phyloP scores from a whole-genome alignment of 2,113 vertebrate genomes.

The Ceyx margarethae region DNA sequence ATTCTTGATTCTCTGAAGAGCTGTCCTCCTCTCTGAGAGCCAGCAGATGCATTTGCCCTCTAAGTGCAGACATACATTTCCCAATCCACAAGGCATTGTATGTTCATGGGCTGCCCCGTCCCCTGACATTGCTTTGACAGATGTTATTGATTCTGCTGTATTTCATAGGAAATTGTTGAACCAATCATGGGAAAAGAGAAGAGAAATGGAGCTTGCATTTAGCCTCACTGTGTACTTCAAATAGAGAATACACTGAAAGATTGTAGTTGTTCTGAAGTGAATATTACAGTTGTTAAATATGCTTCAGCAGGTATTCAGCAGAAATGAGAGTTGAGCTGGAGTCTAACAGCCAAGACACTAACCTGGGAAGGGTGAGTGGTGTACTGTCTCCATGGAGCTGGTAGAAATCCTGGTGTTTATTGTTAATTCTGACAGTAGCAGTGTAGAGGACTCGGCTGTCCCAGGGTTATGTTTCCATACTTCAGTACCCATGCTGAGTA shows the following conservation, averaged over 20 bases:
- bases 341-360: neutral
- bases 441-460: neutral
- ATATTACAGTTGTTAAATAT: neutral
- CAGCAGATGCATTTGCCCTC: neutral
- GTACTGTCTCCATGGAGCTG: neutral
- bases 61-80: neutral
- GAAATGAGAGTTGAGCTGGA: neutral
- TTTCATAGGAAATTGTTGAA: neutral
- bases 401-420: neutral
- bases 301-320: neutral
- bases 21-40: neutral
- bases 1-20: neutral
- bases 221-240: neutral
- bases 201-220: neutral
- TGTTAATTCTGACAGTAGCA: neutral
- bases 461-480: neutral
- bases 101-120: neutral
- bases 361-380: neutral
- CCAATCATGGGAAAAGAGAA: neutral
- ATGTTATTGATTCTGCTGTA: neutral
- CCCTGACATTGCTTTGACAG: neutral
- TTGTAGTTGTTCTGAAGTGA: neutral
- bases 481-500: neutral
- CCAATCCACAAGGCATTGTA: neutral
- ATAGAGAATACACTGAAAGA: neutral